These are phyloP conservation scores for Equus quagga DNA, from an alignment of 2,113 vertebrate genomes.

Conservation along the genomic window DNA sequence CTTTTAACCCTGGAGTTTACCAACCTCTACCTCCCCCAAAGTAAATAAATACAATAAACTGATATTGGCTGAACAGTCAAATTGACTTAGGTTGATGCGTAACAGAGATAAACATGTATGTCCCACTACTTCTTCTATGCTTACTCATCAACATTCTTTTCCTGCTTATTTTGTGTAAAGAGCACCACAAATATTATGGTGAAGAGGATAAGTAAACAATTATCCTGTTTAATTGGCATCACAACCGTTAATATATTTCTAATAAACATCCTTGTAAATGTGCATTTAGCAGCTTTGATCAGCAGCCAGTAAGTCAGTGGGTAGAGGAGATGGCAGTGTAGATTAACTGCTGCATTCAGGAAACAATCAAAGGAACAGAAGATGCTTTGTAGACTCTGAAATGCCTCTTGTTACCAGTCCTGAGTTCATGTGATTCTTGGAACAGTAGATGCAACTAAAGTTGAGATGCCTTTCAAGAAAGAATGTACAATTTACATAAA, in stretches of 20 bases:
- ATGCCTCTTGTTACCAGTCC: background rate
- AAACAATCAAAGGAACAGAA: background rate
- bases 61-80: background rate
- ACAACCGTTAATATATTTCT: background rate
- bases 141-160: background rate
- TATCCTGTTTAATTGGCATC: background rate
- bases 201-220: background rate
- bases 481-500: constrained; percentile 9
- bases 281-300: background rate
- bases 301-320: background rate
- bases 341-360: background rate
- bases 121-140: background rate
- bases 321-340: background rate
- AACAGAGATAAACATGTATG: background rate
- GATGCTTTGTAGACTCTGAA: background rate
- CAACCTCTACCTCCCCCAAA: too few species aligned
- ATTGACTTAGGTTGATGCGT: background rate
- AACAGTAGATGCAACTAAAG: background rate
- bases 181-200: background rate
- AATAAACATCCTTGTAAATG: background rate
- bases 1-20: background rate
- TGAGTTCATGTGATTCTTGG: constrained; percentile 27
- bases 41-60: background rate
- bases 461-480: constrained; percentile 7
- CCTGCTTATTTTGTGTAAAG: background rate